Conservation (phyloP, 2,797 vertebrate genomes). For the Protonibea diacanthus region DNA sequence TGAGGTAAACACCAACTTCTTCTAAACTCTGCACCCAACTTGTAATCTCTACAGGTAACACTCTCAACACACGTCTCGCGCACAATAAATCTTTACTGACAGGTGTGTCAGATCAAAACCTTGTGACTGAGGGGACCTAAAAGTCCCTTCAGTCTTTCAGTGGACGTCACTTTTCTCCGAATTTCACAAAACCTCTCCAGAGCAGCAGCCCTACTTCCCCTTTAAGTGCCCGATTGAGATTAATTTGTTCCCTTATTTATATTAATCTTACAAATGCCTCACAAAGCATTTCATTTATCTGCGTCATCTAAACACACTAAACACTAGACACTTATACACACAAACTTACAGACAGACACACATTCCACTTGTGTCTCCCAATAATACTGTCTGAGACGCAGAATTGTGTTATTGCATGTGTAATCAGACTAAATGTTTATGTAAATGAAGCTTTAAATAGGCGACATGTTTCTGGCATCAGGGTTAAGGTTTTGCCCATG, state of each 20-base stretch:
- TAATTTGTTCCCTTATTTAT: constrained; percentile 42
- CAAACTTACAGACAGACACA: constrained; percentile 40
- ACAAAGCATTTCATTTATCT: constrained; percentile 30
- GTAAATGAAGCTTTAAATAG: constrained; percentile 60
- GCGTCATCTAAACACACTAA: constrained; percentile 23
- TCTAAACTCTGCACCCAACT: neutral
- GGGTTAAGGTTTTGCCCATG: constrained; percentile 53
- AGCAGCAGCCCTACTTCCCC: constrained; percentile 4
- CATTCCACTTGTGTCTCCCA: constrained; percentile 60
- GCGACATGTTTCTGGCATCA: constrained; percentile 34
- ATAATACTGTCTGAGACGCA: constrained; percentile 38
- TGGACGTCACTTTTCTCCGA: constrained; percentile 25
- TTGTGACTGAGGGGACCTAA: neutral
- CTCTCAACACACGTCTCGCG: neutral
- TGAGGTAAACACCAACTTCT: neutral
- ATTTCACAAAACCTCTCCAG: neutral
- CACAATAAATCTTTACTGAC: neutral
- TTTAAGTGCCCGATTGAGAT: constrained; percentile 13
- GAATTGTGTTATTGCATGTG: constrained; percentile 24
- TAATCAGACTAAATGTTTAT: constrained; percentile 56
- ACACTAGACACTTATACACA: constrained; percentile 24
- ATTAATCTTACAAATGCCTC: constrained; percentile 12
- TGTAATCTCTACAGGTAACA: neutral
- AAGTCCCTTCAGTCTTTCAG: neutral
- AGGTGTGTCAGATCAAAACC: neutral